Conservation (phyloP, 2,888 invertebrate species). For the Cataglyphis livida region DNA sequence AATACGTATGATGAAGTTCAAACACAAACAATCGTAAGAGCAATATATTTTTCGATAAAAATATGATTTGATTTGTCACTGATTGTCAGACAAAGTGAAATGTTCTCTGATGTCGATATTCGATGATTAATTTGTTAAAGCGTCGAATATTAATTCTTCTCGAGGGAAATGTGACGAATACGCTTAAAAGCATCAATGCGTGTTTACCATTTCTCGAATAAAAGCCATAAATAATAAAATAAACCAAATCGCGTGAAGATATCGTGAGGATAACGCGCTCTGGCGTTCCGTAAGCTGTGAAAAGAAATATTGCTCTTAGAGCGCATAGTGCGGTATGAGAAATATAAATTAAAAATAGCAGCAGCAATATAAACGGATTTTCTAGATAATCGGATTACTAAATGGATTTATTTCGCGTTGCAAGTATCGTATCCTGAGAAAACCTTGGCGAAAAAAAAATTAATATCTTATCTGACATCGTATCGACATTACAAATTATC, state of each 20-base stretch:
- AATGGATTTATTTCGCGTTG: conserved; percentile 45
- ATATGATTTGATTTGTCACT: conserved; percentile 15
- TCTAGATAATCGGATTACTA: conserved; percentile 51
- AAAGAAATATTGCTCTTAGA: conserved; percentile 54
- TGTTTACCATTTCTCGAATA: background rate
- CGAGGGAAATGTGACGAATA: conserved; percentile 20
- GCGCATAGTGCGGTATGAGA: conserved; percentile 24
- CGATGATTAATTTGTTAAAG: conserved; percentile 30
- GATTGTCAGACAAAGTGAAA: conserved; percentile 15
- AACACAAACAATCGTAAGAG: background rate
- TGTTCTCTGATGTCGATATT: conserved; percentile 8
- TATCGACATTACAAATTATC: background rate
- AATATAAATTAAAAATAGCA: conserved; percentile 56
- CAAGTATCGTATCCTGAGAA: conserved; percentile 1
- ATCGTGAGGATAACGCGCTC: conserved; percentile 28
- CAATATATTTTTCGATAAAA: conserved; percentile 5
- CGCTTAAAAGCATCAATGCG: conserved; percentile 7
- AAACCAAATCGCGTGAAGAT: conserved; percentile 46
- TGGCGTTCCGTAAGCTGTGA: conserved; percentile 36
- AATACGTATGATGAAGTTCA: background rate
- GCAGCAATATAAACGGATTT: conserved; percentile 53
- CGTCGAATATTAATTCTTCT: conserved; percentile 30
- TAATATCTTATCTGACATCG: conserved; percentile 40
- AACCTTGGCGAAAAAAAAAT: conserved; percentile 31
- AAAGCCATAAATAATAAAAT: conserved; percentile 48